Evolutionary conservation across 2,113 vertebrate species (phyloP).

Genomic region (Heteronetta atricapilla): DNA sequence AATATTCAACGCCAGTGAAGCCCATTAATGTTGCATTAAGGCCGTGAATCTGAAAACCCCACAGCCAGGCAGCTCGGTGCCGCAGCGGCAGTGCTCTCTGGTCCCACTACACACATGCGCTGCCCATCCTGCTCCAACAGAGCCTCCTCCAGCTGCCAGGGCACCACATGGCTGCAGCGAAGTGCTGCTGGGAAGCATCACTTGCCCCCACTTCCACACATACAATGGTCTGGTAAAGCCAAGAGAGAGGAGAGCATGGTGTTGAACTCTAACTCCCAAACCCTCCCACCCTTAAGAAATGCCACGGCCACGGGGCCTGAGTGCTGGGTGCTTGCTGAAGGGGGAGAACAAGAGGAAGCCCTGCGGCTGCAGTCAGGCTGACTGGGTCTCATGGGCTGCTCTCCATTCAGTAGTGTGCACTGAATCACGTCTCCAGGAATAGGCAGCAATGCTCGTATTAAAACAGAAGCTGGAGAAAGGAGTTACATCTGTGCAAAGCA

Average conservation of each 20-base stretch:
- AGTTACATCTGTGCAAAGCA: constrained; percentile 59
- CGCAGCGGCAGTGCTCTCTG: neutral
- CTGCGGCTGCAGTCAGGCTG: neutral
- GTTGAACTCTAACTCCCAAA: neutral
- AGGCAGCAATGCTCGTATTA: constrained; percentile 28
- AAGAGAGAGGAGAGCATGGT: neutral
- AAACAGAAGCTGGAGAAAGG: constrained; percentile 56
- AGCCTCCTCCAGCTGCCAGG: neutral
- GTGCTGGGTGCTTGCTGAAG: neutral
- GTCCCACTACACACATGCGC: neutral
- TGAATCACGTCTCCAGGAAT: constrained; percentile 34
- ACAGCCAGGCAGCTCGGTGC: constrained; percentile 37
- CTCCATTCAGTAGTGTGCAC: neutral
- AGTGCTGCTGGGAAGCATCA: neutral
- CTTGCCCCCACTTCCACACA: neutral
- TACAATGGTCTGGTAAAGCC: accelerated
- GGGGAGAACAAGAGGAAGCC: neutral
- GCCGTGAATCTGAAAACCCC: constrained; percentile 62
- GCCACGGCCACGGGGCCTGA: neutral
- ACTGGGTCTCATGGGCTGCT: neutral
- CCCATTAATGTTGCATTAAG: constrained; percentile 70
- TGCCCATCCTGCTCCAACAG: neutral
- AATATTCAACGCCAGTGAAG: constrained; percentile 56
- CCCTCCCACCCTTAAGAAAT: neutral
- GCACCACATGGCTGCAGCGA: neutral